A percentile compares a stretch with the other conserved stretches of the same genome.
Conservation (phyloP, 2,888 invertebrate genomes). For the Empis livida region DNA sequence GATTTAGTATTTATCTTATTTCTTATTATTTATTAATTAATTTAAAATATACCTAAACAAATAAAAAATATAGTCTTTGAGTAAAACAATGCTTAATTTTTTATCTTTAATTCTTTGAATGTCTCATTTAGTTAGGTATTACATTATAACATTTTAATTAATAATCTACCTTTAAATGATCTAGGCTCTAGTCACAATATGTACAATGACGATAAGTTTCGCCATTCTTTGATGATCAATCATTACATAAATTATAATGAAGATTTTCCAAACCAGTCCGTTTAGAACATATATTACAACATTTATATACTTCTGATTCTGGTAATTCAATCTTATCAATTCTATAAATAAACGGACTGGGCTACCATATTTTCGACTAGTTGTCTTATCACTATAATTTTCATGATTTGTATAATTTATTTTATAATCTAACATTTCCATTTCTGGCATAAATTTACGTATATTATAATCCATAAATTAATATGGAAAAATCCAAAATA, state of each 20-base stretch:
- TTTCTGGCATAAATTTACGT: slow-evolving; percentile 48
- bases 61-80: no score
- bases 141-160: no score
- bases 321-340: slow-evolving; percentile 27
- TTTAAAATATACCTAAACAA: no score
- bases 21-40: no score
- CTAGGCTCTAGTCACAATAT: slow-evolving; percentile 43
- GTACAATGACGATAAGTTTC: slow-evolving; percentile 54
- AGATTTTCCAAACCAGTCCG: slow-evolving; percentile 55
- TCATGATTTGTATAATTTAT: slow-evolving; percentile 46
- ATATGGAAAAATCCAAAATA: slow-evolving; percentile 80
- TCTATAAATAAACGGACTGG: slow-evolving; percentile 77
- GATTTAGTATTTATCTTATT: no score
- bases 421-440: slow-evolving; percentile 79
- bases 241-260: slow-evolving; percentile 63
- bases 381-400: slow-evolving; percentile 35
- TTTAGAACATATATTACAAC: slow-evolving; percentile 56
- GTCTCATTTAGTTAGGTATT: no score
- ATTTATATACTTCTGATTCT: slow-evolving; percentile 51
- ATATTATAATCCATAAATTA: slow-evolving; percentile 77
- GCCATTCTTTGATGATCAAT: slow-evolving; percentile 64
- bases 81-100: no score
- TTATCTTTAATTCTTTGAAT: no score
- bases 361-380: slow-evolving; percentile 58
- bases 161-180: no score